These are phyloP conservation scores for Asarcornis scutulata DNA, from an alignment of 2,113 vertebrate genomes.

Conservation along the genomic window DNA sequence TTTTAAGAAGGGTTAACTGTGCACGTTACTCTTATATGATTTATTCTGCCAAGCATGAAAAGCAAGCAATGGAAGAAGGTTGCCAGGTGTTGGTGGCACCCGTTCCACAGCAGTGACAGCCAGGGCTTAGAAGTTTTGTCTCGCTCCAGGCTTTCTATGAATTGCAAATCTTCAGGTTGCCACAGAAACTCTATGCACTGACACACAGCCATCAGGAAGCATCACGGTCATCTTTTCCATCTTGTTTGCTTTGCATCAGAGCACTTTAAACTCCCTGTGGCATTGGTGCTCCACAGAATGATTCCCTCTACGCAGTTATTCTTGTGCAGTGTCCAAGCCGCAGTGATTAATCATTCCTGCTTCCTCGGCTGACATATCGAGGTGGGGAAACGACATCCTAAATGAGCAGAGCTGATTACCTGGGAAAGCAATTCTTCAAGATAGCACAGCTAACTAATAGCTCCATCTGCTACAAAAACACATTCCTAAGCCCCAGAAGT, in stretches of 20 bases:
- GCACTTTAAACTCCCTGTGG: conserved; percentile 54
- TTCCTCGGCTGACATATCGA: conserved; percentile 76
- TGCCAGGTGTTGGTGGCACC: conserved; percentile 25
- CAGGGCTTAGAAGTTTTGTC: conserved; percentile 43
- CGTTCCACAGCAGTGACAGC: conserved; percentile 42
- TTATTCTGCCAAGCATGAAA: conserved; percentile 26
- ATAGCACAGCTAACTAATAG: conserved; percentile 80
- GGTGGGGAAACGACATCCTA: conserved; percentile 81
- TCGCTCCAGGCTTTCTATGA: conserved; percentile 57
- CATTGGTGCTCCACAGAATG: conserved; percentile 34
- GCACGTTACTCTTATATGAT: conserved; percentile 33
- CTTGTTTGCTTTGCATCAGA: conserved; percentile 65
- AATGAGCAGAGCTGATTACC: conserved; percentile 88
- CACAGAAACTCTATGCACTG: conserved; percentile 67
- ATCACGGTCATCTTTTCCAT: conserved; percentile 63
- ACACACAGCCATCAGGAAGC: conserved; percentile 54
- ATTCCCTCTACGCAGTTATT: conserved; percentile 56
- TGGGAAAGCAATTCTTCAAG: conserved; percentile 88
- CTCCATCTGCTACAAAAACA: conserved; percentile 83
- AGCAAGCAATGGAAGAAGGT: conserved; percentile 33
- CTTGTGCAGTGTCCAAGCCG: conserved; percentile 70
- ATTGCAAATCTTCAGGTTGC: conserved; percentile 70
- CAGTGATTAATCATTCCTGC: conserved; percentile 79
- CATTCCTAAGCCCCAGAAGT: conserved; percentile 71
- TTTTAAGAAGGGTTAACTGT: neutral